Evolutionary conservation across 2,113 vertebrate genomes (phyloP).

Genomic region (Triplophysa rosa): DNA sequence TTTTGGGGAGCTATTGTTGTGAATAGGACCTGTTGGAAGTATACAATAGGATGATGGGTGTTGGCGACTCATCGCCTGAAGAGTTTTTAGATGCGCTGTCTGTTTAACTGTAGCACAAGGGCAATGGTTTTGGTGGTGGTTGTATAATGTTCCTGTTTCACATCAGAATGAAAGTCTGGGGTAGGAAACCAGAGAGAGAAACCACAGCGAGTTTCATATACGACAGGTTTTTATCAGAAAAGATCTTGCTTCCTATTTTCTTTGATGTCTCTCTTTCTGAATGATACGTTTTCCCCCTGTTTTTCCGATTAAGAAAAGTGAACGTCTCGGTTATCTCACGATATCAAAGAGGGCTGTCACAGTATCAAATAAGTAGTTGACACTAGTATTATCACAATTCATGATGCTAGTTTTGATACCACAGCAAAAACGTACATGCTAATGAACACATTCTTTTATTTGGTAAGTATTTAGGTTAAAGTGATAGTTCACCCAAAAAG

Average conservation of each 20-base stretch:
- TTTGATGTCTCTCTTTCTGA: background rate
- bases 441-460: too few species aligned
- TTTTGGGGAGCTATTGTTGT: constrained; percentile 18
- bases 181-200: constrained; percentile 53
- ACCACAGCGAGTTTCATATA: constrained; percentile 51
- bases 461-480: too few species aligned
- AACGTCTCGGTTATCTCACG: background rate
- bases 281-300: background rate
- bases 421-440: too few species aligned
- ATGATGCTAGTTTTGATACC: too few species aligned
- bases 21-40: constrained; percentile 14
- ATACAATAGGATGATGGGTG: constrained; percentile 18
- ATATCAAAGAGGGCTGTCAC: too few species aligned
- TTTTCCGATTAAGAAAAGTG: background rate
- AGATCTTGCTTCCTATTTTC: constrained; percentile 9
- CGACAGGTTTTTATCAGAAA: constrained; percentile 21
- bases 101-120: constrained; percentile 15
- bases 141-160: constrained; percentile 47
- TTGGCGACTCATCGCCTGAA: constrained; percentile 12
- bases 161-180: constrained; percentile 57
- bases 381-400: too few species aligned
- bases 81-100: constrained; percentile 27
- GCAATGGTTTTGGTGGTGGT: constrained; percentile 33
- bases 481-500: too few species aligned
- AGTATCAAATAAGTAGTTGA: too few species aligned